Evolutionary conservation across 2,888 invertebrate species (phyloP), one percentile per base, ranked within the genome.

Genomic region (Lepetodrilus schrolli): DNA sequence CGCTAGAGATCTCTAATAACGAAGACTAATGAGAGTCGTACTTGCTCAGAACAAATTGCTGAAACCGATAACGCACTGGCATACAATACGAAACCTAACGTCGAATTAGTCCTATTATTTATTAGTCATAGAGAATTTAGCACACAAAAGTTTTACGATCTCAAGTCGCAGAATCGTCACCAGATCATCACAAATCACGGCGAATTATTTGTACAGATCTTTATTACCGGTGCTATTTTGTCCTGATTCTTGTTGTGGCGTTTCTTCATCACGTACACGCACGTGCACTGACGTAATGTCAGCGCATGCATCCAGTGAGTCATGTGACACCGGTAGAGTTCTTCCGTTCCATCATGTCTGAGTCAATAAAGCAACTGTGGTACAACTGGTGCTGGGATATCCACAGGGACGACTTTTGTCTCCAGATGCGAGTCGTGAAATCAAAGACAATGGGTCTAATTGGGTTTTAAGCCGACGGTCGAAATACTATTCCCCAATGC

Each of bases 281-380:
- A 58, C 58, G 58, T 58, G 58, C 34, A 30, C 13, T 58, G 58
- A 26, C 58, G 58, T 58, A 58, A 58, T 58, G 58, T 30, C 43
- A 43, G 43, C 58, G 34, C 30, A 30, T 30, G 58, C 58, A 30
- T 58, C 17, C 30, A 30, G 30, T 30, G 58, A 58, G 30, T 58
- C 58, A 30, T 17, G 34, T 34, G 58, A 34, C 58, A 58, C 58
- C 58, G 21, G 34, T 58, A 34, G 30, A 26, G 13, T 34, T 58
- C n/a, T 34, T n/a, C 58, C 58, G 34, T 13, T 58, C 30, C 58
- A 34, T 34, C 30, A 23, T 26, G 23, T 4, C 17, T 34, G 58
- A 58, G 58, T 58, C 58, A 58, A 30, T 34, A 13, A 17, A 10
- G 58, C 58, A 58, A 58, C 58, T 30, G 58, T 58, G 30, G 58